These are phyloP conservation scores for Triplophysa tibetana DNA, from an alignment of 2,113 vertebrate genomes.

Conservation along the genomic window DNA sequence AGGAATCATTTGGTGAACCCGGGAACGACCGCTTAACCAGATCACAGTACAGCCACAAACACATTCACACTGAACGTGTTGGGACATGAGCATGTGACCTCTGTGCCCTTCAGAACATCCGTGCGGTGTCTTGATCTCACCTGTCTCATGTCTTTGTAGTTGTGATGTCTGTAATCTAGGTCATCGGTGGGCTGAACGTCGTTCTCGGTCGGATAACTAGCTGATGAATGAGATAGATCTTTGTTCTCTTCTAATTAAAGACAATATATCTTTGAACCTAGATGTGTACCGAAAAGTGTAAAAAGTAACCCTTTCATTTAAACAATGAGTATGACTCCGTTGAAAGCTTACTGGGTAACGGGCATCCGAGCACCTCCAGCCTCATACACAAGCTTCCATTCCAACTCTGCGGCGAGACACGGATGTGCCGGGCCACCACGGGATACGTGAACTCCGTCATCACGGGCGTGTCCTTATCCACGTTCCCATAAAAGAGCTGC, in stretches of 20 bases:
- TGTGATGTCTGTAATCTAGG: slow-evolving; percentile 92
- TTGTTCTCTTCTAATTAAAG: no score
- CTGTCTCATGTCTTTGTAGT: slow-evolving; percentile 91
- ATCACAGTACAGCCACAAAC: not conserved
- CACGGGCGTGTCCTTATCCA: slow-evolving; percentile 89
- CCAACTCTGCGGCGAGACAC: slow-evolving; percentile 91
- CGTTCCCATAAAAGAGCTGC: slow-evolving; percentile 91
- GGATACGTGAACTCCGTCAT: slow-evolving; percentile 87
- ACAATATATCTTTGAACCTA: no score
- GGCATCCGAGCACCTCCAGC: slow-evolving; percentile 90
- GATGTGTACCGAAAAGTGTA: no score
- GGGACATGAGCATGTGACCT: slow-evolving; percentile 14
- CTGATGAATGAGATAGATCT: slow-evolving; percentile 54
- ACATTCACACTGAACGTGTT: not conserved
- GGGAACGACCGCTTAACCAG: not conserved
- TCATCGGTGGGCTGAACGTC: slow-evolving; percentile 79
- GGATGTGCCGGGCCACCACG: slow-evolving; percentile 85
- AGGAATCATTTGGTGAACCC: not conserved
- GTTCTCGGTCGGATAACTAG: slow-evolving; percentile 68
- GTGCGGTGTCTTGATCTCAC: slow-evolving; percentile 68
- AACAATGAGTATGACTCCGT: no score
- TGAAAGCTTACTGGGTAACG: slow-evolving; percentile 78
- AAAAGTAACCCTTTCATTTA: no score
- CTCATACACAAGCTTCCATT: slow-evolving; percentile 94
- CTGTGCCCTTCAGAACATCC: slow-evolving; percentile 7